Base-by-base conservation (phyloP, 2,888 invertebrate species). In the Agrypnus murinus region DNA sequence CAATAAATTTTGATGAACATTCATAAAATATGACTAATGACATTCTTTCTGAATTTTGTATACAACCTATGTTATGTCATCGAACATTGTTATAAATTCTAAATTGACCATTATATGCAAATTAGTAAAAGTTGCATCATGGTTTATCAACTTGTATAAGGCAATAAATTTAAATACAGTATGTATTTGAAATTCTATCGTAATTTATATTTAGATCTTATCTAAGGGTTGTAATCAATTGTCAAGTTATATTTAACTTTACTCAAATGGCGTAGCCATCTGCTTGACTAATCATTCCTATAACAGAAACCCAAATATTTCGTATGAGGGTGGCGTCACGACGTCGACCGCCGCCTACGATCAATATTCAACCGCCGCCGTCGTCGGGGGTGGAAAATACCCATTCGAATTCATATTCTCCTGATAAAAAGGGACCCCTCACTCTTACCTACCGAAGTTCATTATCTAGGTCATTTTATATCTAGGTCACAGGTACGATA, bases 371-470 rank as follows among this genome's bases (percentile, higher is more conserved):
- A 64, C 57, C 64, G 60, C 19, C 64, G 46, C 46, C 43, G 15
- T 34, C 57, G 48, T 14, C 60, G 31, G 55, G 55, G 68, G 71
- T 63, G 57, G 68, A 57, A 45, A 50, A 38, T 48, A 67, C 38
- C 71, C 64, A 59, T 38, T 58, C 1, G 1, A n/a, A 7, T 19
- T 14, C 50, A 57, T 75, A 72, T 36, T 62, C 60, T 43, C 75
- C 71, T 73, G 46, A 59, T 67, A 53, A 19, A 62, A 68, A 59
- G 58, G 74, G 68, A 75, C 67, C 69, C 75, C 50, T 76, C 77
- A 74, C 81, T 86, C 84, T 86, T 86, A 81, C 87, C 86, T 84
- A 81, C 75, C 73, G 75, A 79, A 85, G 87, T 87, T 86, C 86
- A 87, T 58, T 60, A 66, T 71, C 32, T 71, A 32, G 66, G 63